phyloP scores from a whole-genome alignment of 37 sponge, comb jelly and placozoan species.

The Spongia lamella region DNA sequence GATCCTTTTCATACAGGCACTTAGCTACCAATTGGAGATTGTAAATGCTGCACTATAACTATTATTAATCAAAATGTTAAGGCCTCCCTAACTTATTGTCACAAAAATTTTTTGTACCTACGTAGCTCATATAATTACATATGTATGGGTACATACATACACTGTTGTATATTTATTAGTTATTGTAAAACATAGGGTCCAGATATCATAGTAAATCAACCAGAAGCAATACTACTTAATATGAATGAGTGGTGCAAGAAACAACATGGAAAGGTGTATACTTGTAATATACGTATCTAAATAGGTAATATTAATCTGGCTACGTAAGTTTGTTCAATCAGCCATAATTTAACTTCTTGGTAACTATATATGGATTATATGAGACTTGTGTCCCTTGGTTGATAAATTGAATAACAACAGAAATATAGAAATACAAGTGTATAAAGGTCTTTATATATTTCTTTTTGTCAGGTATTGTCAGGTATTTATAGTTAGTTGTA shows the following conservation, averaged over 20 bases:
- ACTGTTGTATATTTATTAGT: not conserved
- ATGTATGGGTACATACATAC: not conserved
- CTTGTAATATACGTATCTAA: no score
- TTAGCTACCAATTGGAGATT: no score
- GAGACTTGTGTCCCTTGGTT: no score
- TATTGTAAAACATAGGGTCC: slow-evolving; percentile 47
- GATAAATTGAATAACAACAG: no score
- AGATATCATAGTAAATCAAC: slow-evolving; percentile 75
- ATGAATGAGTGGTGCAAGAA: slow-evolving; percentile 81
- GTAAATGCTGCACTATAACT: no score
- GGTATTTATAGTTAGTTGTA: not conserved
- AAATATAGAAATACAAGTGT: not conserved
- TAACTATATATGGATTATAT: no score
- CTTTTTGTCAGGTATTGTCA: not conserved
- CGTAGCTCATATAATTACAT: not conserved
- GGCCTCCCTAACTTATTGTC: no score
- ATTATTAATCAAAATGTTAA: no score
- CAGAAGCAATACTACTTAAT: slow-evolving; percentile 49
- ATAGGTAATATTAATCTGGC: no score
- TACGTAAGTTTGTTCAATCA: no score
- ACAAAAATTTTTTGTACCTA: not conserved
- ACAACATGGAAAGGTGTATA: slow-evolving; percentile 77
- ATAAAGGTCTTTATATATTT: not conserved
- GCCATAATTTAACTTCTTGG: no score
- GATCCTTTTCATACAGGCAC: no score